Conservation (phyloP, 30 jellyfish, hydroid and myxozoan species). For the Aurelia aurita region DNA sequence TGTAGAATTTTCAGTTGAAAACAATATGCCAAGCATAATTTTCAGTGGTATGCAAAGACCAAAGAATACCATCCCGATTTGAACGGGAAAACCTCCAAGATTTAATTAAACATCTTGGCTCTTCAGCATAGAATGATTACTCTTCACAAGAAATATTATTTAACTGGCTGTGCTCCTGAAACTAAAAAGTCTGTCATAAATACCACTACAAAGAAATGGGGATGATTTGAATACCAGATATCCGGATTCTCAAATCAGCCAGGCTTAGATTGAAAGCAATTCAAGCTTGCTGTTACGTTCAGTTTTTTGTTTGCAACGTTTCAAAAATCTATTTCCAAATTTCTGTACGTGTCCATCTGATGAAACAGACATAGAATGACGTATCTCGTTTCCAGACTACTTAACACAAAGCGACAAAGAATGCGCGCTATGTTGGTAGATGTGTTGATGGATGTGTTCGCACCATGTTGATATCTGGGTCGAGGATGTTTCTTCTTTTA, state of each 20-base stretch:
- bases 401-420: too few relatives aligned
- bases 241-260: background rate
- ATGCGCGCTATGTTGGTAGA: slow-evolving; percentile 28
- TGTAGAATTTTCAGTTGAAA: too few relatives aligned
- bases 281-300: background rate
- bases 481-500: slow-evolving; percentile 42
- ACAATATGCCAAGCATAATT: too few relatives aligned
- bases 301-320: background rate
- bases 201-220: too few relatives aligned
- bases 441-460: slow-evolving; percentile 35
- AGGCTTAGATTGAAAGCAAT: background rate
- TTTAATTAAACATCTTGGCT: too few relatives aligned
- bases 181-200: too few relatives aligned
- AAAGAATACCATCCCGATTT: too few relatives aligned
- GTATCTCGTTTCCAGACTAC: background rate
- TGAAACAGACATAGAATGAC: background rate
- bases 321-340: background rate
- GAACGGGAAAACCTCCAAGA: too few relatives aligned
- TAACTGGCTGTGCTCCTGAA: too few relatives aligned
- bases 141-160: too few relatives aligned
- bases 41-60: too few relatives aligned
- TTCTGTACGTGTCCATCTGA: background rate
- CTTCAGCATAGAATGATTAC: too few relatives aligned
- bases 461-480: slow-evolving; percentile 3
- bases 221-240: background rate